Evolutionary conservation across 2,888 invertebrate genomes (phyloP).

Genomic region (Blomia tropicalis): DNA sequence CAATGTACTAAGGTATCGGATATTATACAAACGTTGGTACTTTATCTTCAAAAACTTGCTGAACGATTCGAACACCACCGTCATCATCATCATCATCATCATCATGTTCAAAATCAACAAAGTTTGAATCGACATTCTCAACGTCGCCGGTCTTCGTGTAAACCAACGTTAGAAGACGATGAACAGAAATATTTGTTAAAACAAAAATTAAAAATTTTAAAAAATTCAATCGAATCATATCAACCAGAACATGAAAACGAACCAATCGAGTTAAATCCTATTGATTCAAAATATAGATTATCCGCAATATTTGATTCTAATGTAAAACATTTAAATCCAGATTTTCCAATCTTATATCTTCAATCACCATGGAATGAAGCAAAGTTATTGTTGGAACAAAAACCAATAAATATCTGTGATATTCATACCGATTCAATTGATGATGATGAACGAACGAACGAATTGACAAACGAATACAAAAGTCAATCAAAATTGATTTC

Average conservation of each 20-base stretch:
- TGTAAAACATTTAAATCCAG: constrained; percentile 79
- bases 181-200: background rate
- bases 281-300: constrained; percentile 59
- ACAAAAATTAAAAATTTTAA: background rate
- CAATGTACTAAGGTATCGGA: constrained; percentile 81
- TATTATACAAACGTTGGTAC: constrained; percentile 79
- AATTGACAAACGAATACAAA: background rate
- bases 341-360: constrained; percentile 76
- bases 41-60: background rate
- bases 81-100: no score
- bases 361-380: constrained; percentile 70
- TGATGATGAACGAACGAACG: background rate
- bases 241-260: background rate
- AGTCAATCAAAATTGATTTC: no score
- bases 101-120: no score
- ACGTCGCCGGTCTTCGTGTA: no score
- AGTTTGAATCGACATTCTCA: background rate
- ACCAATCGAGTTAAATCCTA: background rate
- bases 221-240: background rate
- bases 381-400: no score
- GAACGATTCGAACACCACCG: background rate
- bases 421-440: no score
- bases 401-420: no score
- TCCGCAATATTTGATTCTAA: constrained; percentile 88
- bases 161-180: background rate